These are phyloP conservation scores for Athalia circularis DNA, from an alignment of 2,888 invertebrate genomes.

Conservation along the genomic window DNA sequence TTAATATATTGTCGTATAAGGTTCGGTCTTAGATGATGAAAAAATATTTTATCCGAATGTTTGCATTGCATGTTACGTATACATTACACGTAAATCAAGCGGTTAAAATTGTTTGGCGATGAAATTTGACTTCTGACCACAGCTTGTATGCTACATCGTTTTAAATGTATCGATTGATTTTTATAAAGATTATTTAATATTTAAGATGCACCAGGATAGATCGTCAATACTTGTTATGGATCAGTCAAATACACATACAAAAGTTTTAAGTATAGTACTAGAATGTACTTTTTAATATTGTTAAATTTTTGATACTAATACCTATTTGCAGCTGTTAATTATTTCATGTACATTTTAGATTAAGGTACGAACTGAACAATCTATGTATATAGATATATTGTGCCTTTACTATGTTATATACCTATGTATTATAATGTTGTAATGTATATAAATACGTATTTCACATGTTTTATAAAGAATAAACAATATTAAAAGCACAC, in stretches of 20 bases:
- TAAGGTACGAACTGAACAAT: slow-evolving; percentile 39
- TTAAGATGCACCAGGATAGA: not conserved
- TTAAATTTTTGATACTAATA: slow-evolving; percentile 37
- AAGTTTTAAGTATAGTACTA: slow-evolving; percentile 26
- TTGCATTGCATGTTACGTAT: no score
- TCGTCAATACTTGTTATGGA: not conserved
- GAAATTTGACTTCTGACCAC: not conserved
- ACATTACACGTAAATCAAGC: no score
- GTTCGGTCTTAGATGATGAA: not conserved
- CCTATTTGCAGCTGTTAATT: slow-evolving; percentile 28
- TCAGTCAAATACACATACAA: not conserved
- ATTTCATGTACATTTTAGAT: slow-evolving; percentile 28
- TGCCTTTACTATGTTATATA: slow-evolving; percentile 37
- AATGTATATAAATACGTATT: not conserved
- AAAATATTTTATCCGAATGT: not conserved
- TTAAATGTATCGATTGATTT: not conserved
- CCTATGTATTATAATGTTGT: not conserved
- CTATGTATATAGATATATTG: slow-evolving; percentile 37
- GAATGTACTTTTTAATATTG: slow-evolving; percentile 37
- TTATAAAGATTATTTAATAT: not conserved
- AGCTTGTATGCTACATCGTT: not conserved
- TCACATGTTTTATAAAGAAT: not conserved
- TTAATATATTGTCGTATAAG: not conserved
- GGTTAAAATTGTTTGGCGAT: no score
- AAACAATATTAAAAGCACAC: not conserved